Base-by-base conservation (phyloP, 1,140 invertebrate species). In the Drosophila ambigua region DNA sequence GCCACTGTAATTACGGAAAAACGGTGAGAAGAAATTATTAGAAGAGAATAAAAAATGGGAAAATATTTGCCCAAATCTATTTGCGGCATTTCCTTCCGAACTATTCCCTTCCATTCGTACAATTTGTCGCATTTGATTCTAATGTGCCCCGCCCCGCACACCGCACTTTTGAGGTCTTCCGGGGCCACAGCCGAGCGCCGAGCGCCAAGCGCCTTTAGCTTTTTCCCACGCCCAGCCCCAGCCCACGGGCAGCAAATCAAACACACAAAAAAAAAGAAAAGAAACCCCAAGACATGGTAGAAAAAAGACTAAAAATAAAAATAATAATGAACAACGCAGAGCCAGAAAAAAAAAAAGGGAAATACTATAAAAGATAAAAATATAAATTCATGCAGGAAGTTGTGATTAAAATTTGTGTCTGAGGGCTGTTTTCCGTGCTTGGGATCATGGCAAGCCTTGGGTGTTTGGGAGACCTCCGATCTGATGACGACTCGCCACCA, bases 331-430 rank as follows among this genome's bases (percentile, higher is more conserved):
- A 67, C 45, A 43, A 39, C 11, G 35, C 41, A 54, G 11, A 39
- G 26, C 5, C 1, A 28, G 1, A 43, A 6, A 1, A 13, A 11
- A 45, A 50, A 55, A 67, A 72, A 61, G 24, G 26, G 62, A 55
- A 66, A 66, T 54, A 80, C 57, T 62, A 20, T 15, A 76, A 72
- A 26, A 69, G 60, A 58, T 31, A 50, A 66, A 59, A 74, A 54
- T 67, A 78, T 73, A 63, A 82, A 77, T 74, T 66, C 79, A 49
- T 53, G 72, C 73, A 81, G 78, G 79, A 82, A 82, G 79, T 82
- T 83, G 79, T 79, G 79, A 82, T 79, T 82, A 79, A 83, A 73
- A 48, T 45, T 64, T 65, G 54, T 52, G 69, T 50, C 51, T 57
- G 50, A 63, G 65, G 41, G 77, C 66, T 31, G 31, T 31, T 31